A percentile compares a stretch with the other conserved stretches of the same genome.
These are phyloP conservation scores for Branchipolynoe longqiensis DNA, from an alignment of 2,888 invertebrate species.

Conservation along the genomic window DNA sequence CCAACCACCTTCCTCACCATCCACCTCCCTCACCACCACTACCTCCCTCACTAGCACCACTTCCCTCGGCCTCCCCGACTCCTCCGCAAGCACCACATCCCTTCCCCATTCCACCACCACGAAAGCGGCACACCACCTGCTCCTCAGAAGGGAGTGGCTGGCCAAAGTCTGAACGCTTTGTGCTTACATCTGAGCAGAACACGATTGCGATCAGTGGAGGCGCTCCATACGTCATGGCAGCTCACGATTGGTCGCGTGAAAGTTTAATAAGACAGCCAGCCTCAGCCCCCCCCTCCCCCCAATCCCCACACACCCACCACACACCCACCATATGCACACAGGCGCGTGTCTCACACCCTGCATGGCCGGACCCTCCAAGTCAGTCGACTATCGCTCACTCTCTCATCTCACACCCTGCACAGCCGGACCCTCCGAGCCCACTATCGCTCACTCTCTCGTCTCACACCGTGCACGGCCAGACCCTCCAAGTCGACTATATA, in stretches of 20 bases:
- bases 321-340: no score
- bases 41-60: no score
- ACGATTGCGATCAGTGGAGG: background rate
- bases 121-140: no score
- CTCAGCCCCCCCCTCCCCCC: background rate
- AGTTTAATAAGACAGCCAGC: slow-evolving; percentile 13
- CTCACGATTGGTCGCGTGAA: background rate
- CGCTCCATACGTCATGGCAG: background rate
- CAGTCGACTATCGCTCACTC: no score
- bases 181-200: background rate
- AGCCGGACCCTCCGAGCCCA: no score
- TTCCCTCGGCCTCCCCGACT: background rate
- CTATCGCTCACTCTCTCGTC: no score
- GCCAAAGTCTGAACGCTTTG: background rate
- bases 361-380: background rate
- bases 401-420: no score
- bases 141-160: background rate
- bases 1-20: no score
- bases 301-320: background rate
- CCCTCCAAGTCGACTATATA: no score
- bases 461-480: no score
- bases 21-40: no score
- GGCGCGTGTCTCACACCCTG: background rate
- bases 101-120: background rate
- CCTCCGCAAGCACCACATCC: no score